phyloP scores from a whole-genome alignment of 2,113 vertebrate genomes.

The Sturnus vulgaris region DNA sequence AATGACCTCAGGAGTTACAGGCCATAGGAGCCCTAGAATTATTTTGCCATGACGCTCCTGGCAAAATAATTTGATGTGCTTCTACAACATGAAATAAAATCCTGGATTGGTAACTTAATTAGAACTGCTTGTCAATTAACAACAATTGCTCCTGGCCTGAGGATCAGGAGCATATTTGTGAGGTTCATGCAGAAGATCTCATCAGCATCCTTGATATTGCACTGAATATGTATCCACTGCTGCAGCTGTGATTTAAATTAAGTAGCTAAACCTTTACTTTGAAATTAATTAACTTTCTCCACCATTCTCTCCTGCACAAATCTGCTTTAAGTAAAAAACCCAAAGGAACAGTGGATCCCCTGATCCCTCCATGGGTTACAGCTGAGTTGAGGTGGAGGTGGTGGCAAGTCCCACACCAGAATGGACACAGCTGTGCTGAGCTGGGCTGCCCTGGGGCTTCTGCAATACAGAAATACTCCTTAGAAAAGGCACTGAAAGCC shows the following conservation, averaged over 20 bases:
- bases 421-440: background rate
- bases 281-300: background rate
- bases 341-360: background rate
- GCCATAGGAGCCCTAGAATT: background rate
- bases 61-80: conserved; percentile 25
- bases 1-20: background rate
- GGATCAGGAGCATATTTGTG: background rate
- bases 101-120: conserved; percentile 39
- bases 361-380: background rate
- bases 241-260: background rate
- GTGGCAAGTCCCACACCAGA: background rate
- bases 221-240: background rate
- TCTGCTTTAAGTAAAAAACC: background rate
- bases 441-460: background rate
- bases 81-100: conserved; percentile 18
- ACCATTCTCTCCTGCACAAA: background rate
- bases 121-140: conserved; percentile 36
- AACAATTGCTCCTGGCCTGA: background rate
- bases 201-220: background rate
- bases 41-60: background rate
- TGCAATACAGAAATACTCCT: background rate
- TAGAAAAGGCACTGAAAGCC: background rate
- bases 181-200: background rate
- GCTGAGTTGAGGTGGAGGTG: background rate
- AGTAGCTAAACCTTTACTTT: background rate